phyloP scores from a whole-genome alignment of 2,888 invertebrate genomes.

The Esperia sulphurella region DNA sequence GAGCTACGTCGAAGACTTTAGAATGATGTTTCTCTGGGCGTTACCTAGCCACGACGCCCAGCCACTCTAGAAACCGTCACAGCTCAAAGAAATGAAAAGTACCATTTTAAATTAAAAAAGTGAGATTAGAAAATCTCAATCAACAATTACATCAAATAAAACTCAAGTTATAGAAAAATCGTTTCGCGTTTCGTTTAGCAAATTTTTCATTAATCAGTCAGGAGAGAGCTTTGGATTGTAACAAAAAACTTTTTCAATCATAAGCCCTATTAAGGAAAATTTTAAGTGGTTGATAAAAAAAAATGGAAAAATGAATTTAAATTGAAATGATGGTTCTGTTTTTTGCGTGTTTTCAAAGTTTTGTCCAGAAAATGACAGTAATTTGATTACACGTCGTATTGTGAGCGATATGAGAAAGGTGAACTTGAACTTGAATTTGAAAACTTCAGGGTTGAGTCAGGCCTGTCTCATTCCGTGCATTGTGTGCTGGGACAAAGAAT shows the following conservation, averaged over 20 bases:
- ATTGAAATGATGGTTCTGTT: not conserved
- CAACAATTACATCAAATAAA: not conserved
- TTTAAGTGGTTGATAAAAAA: slow-evolving; percentile 4
- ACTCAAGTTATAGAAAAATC: not conserved
- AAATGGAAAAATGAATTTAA: not conserved
- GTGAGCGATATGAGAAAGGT: too few species aligned
- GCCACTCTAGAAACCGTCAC: too few species aligned
- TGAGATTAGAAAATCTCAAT: not conserved
- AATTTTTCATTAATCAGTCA: slow-evolving; percentile 14
- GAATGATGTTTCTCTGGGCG: too few species aligned
- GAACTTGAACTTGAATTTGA: too few species aligned
- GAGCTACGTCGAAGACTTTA: too few species aligned
- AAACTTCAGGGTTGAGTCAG: too few species aligned
- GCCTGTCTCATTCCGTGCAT: too few species aligned
- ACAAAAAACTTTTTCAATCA: slow-evolving; percentile 16
- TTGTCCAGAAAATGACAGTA: not conserved
- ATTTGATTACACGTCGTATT: too few species aligned
- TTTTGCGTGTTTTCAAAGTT: not conserved
- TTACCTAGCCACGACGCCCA: too few species aligned
- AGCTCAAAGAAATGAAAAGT: not conserved
- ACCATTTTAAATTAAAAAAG: not conserved
- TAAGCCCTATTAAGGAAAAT: slow-evolving; percentile 10
- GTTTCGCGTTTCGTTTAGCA: slow-evolving; percentile 9
- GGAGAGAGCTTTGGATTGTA: not conserved
- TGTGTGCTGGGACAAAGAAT: too few species aligned